Evolutionary conservation across 2,797 vertebrate genomes (phyloP), one percentile per base, ranked within the genome.

Genomic region (Muscicapa comitata): DNA sequence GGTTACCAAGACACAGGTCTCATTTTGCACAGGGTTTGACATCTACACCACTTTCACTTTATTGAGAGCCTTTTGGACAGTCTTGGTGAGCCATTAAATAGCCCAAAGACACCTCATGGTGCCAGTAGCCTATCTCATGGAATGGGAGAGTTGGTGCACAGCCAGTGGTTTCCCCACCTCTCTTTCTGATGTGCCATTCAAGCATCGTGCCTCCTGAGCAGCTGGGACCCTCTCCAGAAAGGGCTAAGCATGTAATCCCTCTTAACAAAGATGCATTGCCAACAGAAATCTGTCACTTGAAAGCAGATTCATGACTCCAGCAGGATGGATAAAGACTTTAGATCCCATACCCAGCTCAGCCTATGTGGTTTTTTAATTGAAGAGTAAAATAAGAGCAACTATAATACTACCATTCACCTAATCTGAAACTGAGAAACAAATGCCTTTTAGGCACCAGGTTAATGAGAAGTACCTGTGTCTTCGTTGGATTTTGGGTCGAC

Each of bases 401-500:
- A 25, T 25, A 24, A 38, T 68, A 33, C 24, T 38, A 53, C 6
- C 3, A 61, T 47, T 38, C 16, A 45, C 29, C n/a, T 28, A 17
- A 8, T 76, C n/a, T 73, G 51, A 80, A 71, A 84, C 25, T 59
- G 54, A 80, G 45, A 76, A 83, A 62, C 10, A 71, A 78, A 80
- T 38, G 38, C 1, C 23, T 65, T 72, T 62, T 53, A 50, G 37
- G 43, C 29, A 59, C 7, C 50, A 65, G 24, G 42, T 67, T 23
- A 70, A 65, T 23, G 24, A 63, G 21, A 57, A 51, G 91, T 95
- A 98, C 98, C 97, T 99, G 98, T 47, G 98, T 98, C 81, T 98
- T 98, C 33, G 80, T 83, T 38, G 98, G 94, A n/a, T 98, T 96
- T 97, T 99, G 99, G 1, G 99, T 99, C 0, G 99, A 99, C 26